Base-by-base conservation (phyloP, 2,797 vertebrate species). In the Enteromius argenteus region DNA sequence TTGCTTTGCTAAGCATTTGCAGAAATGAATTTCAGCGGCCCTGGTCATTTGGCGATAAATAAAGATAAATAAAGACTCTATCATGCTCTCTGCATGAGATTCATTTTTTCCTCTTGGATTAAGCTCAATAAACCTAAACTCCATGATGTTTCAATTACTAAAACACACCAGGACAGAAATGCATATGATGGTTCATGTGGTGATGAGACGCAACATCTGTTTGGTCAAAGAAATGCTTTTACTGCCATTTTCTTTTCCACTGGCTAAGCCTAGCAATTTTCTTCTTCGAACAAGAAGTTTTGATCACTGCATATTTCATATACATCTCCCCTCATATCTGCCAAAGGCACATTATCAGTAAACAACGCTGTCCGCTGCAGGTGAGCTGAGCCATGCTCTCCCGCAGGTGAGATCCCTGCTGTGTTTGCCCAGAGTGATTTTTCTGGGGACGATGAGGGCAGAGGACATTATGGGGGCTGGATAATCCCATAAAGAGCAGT, bases 401-500 rank as follows among this genome's bases (percentile, higher is more conserved):
- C 72, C 44, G 32, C 75, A 42, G 56, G 79, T 81, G 51, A 81
- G 79, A 81, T 77, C 51, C 80, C 68, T 46, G 58, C 79, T 17
- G 80, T 42, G 78, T 51, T 79, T 76, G 17, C 46, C 64, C 80
- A 78, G 67, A 85, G 82, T 77, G 85, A 83, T 56, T 90, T 91
- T 85, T 78, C 53, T 11, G 15, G 69, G 60, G 86, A 93, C 90
- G 88, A 91, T 76, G 87, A 92, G 92, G 92, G 91, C 87, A 39
- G 79, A 84, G 79, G 66, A 86, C 68, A 75, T 84, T 90, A 95
- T 94, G 92, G 92, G 88, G 89, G 88, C 84, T 90, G 90, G 89
- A 90, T 96, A 95, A 95, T 95, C 95, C 95, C 90, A 93, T 95
- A 95, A 95, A 93, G 91, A 95, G 92, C 92, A 71, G 86, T 92